Evolutionary conservation across 2,113 vertebrate species (phyloP).

Genomic region (Campylomormyrus numenius): DNA sequence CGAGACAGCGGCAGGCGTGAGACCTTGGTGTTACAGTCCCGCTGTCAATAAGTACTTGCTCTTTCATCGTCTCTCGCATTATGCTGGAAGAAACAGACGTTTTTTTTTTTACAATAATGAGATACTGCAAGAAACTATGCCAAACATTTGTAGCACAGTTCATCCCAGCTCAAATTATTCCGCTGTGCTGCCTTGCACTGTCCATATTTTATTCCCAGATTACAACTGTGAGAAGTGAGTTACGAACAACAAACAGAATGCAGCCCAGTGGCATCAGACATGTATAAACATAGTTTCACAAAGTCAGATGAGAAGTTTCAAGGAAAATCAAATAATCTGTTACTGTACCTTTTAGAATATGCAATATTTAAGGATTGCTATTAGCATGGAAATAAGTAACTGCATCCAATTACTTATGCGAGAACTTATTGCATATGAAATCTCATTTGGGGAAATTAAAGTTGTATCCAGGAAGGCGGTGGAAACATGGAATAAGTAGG

Average conservation of each 20-base stretch:
- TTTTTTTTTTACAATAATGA: not conserved
- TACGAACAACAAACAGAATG: not conserved
- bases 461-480: conserved; percentile 18
- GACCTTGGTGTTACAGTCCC: not conserved
- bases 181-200: not conserved
- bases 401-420: not conserved
- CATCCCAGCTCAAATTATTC: not conserved
- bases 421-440: conserved; percentile 2
- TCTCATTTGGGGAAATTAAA: conserved; percentile 38
- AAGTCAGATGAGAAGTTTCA: not conserved
- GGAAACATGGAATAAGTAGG: conserved; percentile 38
- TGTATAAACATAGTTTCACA: not conserved
- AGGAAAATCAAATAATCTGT: not conserved
- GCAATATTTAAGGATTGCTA: conserved; percentile 27
- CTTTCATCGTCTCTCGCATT: not conserved
- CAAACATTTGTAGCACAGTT: not conserved
- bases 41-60: not conserved
- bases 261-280: not conserved
- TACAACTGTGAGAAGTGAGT: not conserved
- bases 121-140: not conserved
- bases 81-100: not conserved
- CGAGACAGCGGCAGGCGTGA: conserved; percentile 17
- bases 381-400: not conserved
- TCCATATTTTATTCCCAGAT: not conserved
- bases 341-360: conserved; percentile 19